These are phyloP conservation scores for Euphydryas editha DNA, from an alignment of 2,888 invertebrate genomes.

Conservation along the genomic window DNA sequence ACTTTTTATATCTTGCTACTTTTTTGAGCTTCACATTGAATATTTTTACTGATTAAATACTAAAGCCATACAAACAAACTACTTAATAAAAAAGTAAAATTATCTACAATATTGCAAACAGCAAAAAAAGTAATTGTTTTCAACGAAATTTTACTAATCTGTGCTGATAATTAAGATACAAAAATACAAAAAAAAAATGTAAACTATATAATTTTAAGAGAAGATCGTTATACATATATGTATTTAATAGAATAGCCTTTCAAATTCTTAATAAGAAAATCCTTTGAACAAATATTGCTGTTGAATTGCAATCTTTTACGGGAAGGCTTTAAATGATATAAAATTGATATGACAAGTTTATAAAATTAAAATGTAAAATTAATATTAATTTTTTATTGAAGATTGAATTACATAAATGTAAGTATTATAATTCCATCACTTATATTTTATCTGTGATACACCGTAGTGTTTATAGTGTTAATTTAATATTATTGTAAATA, in stretches of 20 bases:
- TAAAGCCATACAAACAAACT: not conserved
- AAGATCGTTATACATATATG: too few species aligned
- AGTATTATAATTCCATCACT: slow-evolving; percentile 14
- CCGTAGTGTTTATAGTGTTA: not conserved
- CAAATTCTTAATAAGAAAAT: too few species aligned
- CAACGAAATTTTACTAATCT: not conserved
- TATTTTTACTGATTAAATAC: not conserved
- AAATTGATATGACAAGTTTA: not conserved
- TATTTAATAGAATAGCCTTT: too few species aligned
- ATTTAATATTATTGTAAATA: slow-evolving; percentile 7
- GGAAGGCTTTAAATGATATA: not conserved
- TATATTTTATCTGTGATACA: slow-evolving; percentile 19
- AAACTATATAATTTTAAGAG: too few species aligned
- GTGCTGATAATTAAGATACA: too few species aligned
- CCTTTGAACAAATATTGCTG: too few species aligned
- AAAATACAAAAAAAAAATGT: too few species aligned
- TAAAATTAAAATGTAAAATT: too few species aligned
- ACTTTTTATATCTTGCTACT: too few species aligned
- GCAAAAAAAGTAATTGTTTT: not conserved
- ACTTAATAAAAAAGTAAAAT: not conserved
- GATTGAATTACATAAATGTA: not conserved
- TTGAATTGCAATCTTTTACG: too few species aligned
- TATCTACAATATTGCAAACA: not conserved
- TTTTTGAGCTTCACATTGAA: not conserved
- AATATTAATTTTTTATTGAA: not conserved